A percentile compares a stretch with the other conserved stretches of the same genome.
phyloP scores from a whole-genome alignment of 2,113 vertebrate species.

The Odontophorus gujanensis region DNA sequence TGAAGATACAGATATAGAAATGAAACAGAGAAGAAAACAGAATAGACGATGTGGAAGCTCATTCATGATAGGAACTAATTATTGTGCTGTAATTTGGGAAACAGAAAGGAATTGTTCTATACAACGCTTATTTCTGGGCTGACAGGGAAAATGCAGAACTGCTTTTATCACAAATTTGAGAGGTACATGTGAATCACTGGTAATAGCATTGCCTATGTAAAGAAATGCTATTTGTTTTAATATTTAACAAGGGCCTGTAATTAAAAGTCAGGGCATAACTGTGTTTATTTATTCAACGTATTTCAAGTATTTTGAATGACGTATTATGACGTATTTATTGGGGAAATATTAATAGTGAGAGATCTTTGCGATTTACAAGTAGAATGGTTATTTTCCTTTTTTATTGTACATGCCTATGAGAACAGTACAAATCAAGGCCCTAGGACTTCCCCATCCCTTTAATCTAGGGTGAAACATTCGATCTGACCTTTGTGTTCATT shows the following conservation, averaged over 20 bases:
- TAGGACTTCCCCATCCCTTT: not conserved
- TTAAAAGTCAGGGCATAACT: not conserved
- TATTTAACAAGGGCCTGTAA: not conserved
- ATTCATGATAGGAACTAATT: slow-evolving; percentile 58
- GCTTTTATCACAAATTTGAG: slow-evolving; percentile 2
- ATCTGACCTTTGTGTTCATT: not conserved
- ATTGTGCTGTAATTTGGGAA: slow-evolving; percentile 55
- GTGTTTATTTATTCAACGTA: no score
- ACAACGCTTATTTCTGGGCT: not conserved
- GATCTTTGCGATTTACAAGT: not conserved
- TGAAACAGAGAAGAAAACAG: slow-evolving; percentile 53
- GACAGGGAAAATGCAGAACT: slow-evolving; percentile 47
- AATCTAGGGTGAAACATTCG: not conserved
- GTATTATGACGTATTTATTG: not conserved
- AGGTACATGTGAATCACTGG: slow-evolving; percentile 18
- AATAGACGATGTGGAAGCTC: slow-evolving; percentile 50
- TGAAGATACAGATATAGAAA: slow-evolving; percentile 14
- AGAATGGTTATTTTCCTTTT: not conserved
- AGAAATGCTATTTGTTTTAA: not conserved
- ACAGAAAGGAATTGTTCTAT: slow-evolving; percentile 18
- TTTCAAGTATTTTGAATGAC: no score
- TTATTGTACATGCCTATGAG: not conserved
- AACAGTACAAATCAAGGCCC: not conserved
- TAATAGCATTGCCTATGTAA: not conserved
- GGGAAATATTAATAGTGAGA: not conserved